A percentile compares a stretch with the other conserved stretches of the same genome.
phyloP scores from a whole-genome alignment of 2,888 invertebrate genomes.

The Zygaena filipendulae region DNA sequence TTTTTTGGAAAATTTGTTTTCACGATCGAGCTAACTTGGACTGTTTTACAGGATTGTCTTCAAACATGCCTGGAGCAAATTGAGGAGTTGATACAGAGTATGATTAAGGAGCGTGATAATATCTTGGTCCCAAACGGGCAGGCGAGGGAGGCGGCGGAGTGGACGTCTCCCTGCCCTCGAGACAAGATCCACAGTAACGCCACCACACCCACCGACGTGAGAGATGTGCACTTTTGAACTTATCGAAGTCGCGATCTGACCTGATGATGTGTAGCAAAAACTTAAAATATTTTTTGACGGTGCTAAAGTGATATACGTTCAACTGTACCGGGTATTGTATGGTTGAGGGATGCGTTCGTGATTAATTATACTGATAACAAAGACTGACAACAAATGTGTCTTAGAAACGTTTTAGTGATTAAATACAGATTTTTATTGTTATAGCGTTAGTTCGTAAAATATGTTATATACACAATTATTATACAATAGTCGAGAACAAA shows the following conservation, averaged over 20 bases:
- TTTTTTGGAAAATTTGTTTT: neutral
- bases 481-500: too few species aligned
- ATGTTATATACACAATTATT: too few species aligned
- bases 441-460: too few species aligned
- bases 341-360: constrained; percentile 48
- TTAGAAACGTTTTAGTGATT: constrained; percentile 15
- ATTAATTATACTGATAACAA: constrained; percentile 61
- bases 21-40: neutral
- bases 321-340: too few species aligned
- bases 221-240: constrained; percentile 82
- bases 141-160: constrained; percentile 45
- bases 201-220: constrained; percentile 86
- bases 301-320: too few species aligned
- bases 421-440: too few species aligned
- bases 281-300: too few species aligned
- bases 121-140: constrained; percentile 53
- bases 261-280: too few species aligned
- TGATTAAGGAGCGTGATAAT: constrained; percentile 50
- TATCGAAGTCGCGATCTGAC: too few species aligned
- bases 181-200: constrained; percentile 78
- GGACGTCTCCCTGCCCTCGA: constrained; percentile 57
- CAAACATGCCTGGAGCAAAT: constrained; percentile 83
- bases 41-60: constrained; percentile 75
- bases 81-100: constrained; percentile 78
- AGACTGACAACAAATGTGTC: constrained; percentile 63